Conservation (phyloP, 2,888 invertebrate species). For the Hemicrepidius hirtus region DNA sequence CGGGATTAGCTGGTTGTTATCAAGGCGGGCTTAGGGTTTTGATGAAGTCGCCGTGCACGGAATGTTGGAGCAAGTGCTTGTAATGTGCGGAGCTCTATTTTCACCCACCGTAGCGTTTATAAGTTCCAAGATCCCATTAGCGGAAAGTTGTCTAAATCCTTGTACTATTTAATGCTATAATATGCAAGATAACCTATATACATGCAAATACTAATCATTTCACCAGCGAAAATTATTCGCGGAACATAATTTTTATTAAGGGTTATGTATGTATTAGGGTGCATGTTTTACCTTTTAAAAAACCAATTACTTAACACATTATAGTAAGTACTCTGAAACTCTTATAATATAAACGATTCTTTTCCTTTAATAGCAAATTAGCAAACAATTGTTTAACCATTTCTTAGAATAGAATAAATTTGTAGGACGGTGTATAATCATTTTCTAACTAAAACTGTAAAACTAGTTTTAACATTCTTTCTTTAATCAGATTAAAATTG, state of each 20-base stretch:
- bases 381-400: too few species aligned
- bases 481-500: too few species aligned
- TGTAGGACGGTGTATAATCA: too few species aligned
- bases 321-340: too few species aligned
- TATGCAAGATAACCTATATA: constrained; percentile 42
- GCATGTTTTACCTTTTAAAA: too few species aligned
- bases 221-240: background rate
- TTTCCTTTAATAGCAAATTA: too few species aligned
- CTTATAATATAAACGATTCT: too few species aligned
- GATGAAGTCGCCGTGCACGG: constrained; percentile 68
- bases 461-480: too few species aligned
- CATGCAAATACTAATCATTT: constrained; percentile 45
- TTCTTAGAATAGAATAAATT: too few species aligned
- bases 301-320: too few species aligned
- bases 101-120: constrained; percentile 47
- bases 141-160: constrained; percentile 51
- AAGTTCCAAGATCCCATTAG: constrained; percentile 51
- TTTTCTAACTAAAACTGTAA: too few species aligned
- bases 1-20: constrained; percentile 69
- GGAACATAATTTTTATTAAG: background rate
- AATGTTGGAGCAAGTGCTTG: constrained; percentile 66
- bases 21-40: constrained; percentile 68
- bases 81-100: constrained; percentile 60
- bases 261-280: background rate
- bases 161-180: constrained; percentile 44